Evolutionary conservation across 2,888 invertebrate species (phyloP).

Genomic region (Caenorhabditis becei): DNA sequence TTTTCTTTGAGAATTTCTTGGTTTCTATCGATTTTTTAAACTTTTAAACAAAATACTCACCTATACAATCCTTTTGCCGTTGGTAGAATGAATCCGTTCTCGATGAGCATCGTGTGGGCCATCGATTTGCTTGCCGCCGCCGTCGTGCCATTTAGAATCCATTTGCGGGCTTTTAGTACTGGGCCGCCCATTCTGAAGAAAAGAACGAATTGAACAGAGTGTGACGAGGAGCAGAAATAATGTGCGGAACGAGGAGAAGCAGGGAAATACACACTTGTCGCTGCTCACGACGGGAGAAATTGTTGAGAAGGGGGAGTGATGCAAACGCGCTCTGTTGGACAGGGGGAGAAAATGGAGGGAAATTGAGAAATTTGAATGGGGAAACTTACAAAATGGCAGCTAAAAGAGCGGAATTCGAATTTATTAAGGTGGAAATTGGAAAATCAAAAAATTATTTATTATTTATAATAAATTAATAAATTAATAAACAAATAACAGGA

Average conservation of each 20-base stretch:
- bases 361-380: too few species aligned
- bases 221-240: neutral
- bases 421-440: too few species aligned
- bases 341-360: neutral
- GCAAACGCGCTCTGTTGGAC: neutral
- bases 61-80: slow-evolving; percentile 70
- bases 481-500: too few species aligned
- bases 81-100: slow-evolving; percentile 74
- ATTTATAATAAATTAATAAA: too few species aligned
- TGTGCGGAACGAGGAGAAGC: neutral
- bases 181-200: slow-evolving; percentile 34
- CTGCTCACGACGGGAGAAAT: neutral
- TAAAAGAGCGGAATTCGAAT: too few species aligned
- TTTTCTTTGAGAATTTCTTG: too few species aligned
- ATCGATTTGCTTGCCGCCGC: slow-evolving; percentile 66
- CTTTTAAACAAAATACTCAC: slow-evolving; percentile 47
- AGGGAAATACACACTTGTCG: slow-evolving; percentile 1
- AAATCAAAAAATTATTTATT: too few species aligned
- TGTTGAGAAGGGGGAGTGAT: neutral
- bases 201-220: neutral
- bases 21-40: slow-evolving; percentile 12
- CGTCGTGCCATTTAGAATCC: slow-evolving; percentile 64
- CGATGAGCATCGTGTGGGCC: slow-evolving; percentile 72
- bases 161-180: slow-evolving; percentile 64
- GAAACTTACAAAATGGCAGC: too few species aligned